Evolutionary conservation across 2,888 invertebrate species (phyloP), one percentile per base, ranked within the genome.

Genomic region (Allacma fusca): DNA sequence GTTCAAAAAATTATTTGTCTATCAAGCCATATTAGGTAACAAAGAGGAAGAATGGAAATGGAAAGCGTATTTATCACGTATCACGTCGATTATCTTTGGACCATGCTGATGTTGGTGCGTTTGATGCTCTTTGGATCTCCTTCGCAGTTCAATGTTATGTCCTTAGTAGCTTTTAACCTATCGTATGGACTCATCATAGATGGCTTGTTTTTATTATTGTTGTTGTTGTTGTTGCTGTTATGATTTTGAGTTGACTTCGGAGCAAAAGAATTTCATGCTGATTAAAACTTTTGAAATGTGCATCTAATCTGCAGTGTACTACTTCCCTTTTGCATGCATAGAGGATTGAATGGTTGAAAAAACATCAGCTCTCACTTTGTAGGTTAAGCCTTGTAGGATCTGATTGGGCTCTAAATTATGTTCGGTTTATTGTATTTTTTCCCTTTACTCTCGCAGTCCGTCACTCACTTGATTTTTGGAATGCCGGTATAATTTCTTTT

Each of bases 11-110:
- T 74, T 74, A 74, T 64, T 74, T 72, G 72, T 72, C 59, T n/a
- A 59, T 72, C 34, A 59, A 50, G 21, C 72, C 72, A 59, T 72
- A 72, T 72, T 72, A 72, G 72, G 71, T 26, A 40, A 43, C 19
- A 69, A 69, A 44, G 43, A 65, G 50, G 59, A n/a, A 72, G 72
- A 34, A 23, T 28, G 50, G 69, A 26, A 26, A 24, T 44, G 71
- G 34, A 28, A 34, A 23, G 72, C 59, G 72, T 72, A 72, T 59
- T 72, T 72, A 72, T 72, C 50, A 70, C 70, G 70, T 70, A 70
- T 70, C 72, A 59, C 57, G 29, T 59, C 72, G 59, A 72, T 72
- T 72, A 72, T 72, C 57, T 72, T 57, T 50, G 59, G 23, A 29
- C 72, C 57, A 50, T 21, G 44, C 40, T 9, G 16, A 24, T 24